Conservation (phyloP, 2,888 invertebrate genomes). For the Cybosia mesomella region DNA sequence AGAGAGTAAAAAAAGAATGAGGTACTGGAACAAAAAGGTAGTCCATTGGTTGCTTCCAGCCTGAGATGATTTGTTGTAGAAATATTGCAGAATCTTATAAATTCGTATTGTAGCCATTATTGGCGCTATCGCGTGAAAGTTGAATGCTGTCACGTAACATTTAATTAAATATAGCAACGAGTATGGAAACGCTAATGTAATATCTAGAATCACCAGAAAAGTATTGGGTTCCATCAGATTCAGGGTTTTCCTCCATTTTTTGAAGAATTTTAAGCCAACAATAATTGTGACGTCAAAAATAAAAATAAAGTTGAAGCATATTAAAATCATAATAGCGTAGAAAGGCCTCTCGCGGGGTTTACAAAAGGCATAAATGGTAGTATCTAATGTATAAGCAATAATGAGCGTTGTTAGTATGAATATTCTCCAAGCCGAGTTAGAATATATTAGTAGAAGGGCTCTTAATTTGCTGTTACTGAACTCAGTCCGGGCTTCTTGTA, state of each 20-base stretch:
- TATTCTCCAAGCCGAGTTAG: conserved; percentile 73
- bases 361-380: conserved; percentile 76
- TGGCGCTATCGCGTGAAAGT: conserved; percentile 73
- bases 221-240: conserved; percentile 80
- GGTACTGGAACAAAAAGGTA: conserved; percentile 81
- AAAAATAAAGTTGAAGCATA: conserved; percentile 72
- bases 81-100: conserved; percentile 78
- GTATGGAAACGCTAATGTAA: conserved; percentile 74
- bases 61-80: conserved; percentile 76
- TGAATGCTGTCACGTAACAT: conserved; percentile 51
- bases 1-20: conserved; percentile 76
- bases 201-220: conserved; percentile 67
- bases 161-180: conserved; percentile 70
- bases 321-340: conserved; percentile 65
- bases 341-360: conserved; percentile 60
- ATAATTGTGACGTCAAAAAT: conserved; percentile 71
- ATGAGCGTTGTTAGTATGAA: conserved; percentile 72
- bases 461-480: conserved; percentile 72
- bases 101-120: conserved; percentile 73
- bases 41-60: conserved; percentile 84
- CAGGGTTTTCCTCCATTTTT: conserved; percentile 79
- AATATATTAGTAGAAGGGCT: conserved; percentile 73
- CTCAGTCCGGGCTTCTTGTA: conserved; percentile 75
- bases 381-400: conserved; percentile 73
- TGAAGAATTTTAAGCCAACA: conserved; percentile 76